Conservation (phyloP, 1,140 invertebrate species). For the Rhagoletis pomonella region DNA sequence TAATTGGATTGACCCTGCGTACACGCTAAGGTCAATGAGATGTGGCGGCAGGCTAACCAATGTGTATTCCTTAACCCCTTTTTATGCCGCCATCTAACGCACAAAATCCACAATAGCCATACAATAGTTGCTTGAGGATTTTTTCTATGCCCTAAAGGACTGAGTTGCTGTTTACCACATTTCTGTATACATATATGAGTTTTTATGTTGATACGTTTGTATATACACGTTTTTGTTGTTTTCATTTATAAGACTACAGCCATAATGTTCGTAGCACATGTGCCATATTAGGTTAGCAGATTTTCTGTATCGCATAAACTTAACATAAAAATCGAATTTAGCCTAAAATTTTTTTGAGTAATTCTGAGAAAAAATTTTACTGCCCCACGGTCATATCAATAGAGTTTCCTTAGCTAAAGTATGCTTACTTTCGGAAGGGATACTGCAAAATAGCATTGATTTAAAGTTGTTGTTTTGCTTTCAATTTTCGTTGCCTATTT, state of each 20-base stretch:
- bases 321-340: conserved; percentile 25
- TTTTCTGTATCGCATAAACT: conserved; percentile 8
- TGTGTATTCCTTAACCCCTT: neutral
- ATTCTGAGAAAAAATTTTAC: neutral
- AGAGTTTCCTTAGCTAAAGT: no score
- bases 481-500: neutral
- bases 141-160: neutral
- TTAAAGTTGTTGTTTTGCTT: neutral
- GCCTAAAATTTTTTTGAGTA: neutral
- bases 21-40: conserved; percentile 10
- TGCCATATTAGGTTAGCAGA: neutral
- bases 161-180: neutral
- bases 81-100: no score
- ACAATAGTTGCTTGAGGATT: neutral
- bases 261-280: neutral
- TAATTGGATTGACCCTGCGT: conserved; percentile 19
- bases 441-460: neutral
- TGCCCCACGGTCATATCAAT: neutral
- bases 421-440: neutral
- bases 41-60: neutral
- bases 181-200: neutral
- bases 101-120: neutral
- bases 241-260: no score
- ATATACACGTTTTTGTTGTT: no score
- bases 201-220: no score